phyloP scores from a whole-genome alignment of 2,113 vertebrate species.

The Columba livia region DNA sequence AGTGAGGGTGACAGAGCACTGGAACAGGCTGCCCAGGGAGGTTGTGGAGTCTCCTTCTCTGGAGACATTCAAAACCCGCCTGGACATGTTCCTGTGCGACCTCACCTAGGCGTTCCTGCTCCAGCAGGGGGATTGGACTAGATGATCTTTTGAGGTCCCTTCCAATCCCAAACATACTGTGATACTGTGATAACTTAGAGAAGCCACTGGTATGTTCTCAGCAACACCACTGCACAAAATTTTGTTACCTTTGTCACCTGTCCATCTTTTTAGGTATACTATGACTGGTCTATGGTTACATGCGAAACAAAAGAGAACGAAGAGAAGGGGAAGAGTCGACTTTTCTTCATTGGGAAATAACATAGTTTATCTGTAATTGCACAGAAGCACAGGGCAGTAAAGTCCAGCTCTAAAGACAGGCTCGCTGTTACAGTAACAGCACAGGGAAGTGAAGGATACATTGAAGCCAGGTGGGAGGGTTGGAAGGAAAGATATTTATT shows the following conservation, averaged over 20 bases:
- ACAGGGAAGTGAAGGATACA: not conserved
- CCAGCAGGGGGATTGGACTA: too few relatives aligned
- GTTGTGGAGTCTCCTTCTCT: too few relatives aligned
- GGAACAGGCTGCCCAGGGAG: too few relatives aligned
- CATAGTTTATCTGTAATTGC: not conserved
- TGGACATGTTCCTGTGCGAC: too few relatives aligned
- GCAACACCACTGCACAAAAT: not conserved
- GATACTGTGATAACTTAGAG: too few relatives aligned
- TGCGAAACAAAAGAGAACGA: not conserved
- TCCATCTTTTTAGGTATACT: not conserved
- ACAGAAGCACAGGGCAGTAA: not conserved
- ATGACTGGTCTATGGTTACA: not conserved
- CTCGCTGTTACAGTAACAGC: not conserved
- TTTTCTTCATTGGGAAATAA: not conserved
- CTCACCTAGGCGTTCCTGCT: too few relatives aligned
- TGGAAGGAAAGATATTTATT: not conserved
- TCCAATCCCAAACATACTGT: too few relatives aligned
- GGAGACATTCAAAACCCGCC: too few relatives aligned
- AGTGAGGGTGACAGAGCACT: too few relatives aligned
- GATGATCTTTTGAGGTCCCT: too few relatives aligned
- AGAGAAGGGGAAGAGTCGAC: not conserved
- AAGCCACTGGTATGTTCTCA: not conserved
- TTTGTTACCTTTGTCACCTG: not conserved
- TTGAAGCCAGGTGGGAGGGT: fast-evolving
- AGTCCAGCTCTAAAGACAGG: not conserved